Percentiles rank a stretch among this genome's conserved stretches.
phyloP scores from a whole-genome alignment of 2,888 invertebrate genomes.

The Parnassius mnemosyne region DNA sequence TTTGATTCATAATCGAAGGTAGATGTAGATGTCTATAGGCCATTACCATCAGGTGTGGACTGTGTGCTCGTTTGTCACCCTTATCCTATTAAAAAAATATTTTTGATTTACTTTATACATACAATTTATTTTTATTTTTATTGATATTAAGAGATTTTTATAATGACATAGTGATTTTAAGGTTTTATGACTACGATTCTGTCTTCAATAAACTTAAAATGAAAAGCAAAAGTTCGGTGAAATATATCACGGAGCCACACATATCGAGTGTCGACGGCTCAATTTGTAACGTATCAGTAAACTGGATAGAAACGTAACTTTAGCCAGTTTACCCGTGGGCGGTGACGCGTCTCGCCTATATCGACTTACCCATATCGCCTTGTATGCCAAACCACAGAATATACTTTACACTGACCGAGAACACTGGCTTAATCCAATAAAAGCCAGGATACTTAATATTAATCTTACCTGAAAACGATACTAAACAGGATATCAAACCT shows the following conservation, averaged over 20 bases:
- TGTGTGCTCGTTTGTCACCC: too few species aligned
- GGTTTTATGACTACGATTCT: not conserved
- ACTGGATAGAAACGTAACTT: constrained; percentile 53
- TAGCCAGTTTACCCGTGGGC: constrained; percentile 51
- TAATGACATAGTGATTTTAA: too few species aligned
- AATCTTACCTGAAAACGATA: constrained; percentile 17
- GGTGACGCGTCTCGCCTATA: constrained; percentile 52
- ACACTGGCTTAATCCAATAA: constrained; percentile 16
- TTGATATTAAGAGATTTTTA: too few species aligned
- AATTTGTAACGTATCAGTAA: constrained; percentile 62
- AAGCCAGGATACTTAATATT: constrained; percentile 8
- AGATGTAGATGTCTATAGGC: too few species aligned
- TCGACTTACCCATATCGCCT: constrained; percentile 48
- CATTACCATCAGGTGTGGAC: too few species aligned
- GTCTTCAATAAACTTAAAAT: not conserved
- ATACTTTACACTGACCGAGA: constrained; percentile 49
- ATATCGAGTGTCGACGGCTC: constrained; percentile 53
- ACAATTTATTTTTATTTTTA: too few species aligned
- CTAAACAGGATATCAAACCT: not conserved
- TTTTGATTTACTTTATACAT: too few species aligned
- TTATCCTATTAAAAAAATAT: too few species aligned
- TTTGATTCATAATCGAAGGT: too few species aligned
- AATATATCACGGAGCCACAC: constrained; percentile 36
- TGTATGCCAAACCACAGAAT: constrained; percentile 53
- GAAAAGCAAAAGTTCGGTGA: constrained; percentile 29